Evolutionary conservation across 1,140 invertebrate species (phyloP), one percentile per base, ranked within the genome.

Genomic region (Pseudobourletiella spinata): DNA sequence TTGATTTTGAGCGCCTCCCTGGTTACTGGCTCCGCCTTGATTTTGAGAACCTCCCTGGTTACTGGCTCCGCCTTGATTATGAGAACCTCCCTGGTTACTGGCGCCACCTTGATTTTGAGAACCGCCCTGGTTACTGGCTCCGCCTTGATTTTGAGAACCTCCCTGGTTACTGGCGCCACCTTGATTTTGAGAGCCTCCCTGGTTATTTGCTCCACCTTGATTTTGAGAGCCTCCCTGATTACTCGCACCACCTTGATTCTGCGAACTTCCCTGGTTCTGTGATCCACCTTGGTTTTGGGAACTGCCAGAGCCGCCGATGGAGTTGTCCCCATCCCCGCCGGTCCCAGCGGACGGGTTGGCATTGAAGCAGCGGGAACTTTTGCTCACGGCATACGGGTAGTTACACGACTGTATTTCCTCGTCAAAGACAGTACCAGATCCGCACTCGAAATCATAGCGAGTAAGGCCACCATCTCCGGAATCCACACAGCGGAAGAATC

Each of bases 371-470:
- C 55, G 48, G 4, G 51, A 57, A 39, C 57, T 63, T 25, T 58
- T 50, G 25, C 51, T 59, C 20, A 83, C 81, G 50, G 78, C 76
- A 72, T 76, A 76, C 15, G 76, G 74, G 73, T 84, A 79, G 74
- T 85, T 85, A 73, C 86, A 88, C 11, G 77, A 76, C 73, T 81
- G 74, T 51, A 79, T 76, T 39, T 79, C 74, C 60, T 81, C 78
- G 75, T 88, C 86, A 84, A 85, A 89, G 61, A 86, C 80, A 8
- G 86, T 88, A 62, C 83, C 82, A 44, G 78, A 76, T 20, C 81
- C 83, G 71, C 86, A 89, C 14, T 76, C 77, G 74, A 85, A 89
- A 68, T 85, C 81, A 68, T 84, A 83, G 72, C 78, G 29, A 24
- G 18, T 65, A 16, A 61, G 56, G 18, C 22, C 29, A 16, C 51